Percentiles rank a stretch among this genome's conserved stretches.
These are phyloP conservation scores for Limnephilus rhombicus DNA, from an alignment of 2,888 invertebrate genomes.

Conservation along the genomic window DNA sequence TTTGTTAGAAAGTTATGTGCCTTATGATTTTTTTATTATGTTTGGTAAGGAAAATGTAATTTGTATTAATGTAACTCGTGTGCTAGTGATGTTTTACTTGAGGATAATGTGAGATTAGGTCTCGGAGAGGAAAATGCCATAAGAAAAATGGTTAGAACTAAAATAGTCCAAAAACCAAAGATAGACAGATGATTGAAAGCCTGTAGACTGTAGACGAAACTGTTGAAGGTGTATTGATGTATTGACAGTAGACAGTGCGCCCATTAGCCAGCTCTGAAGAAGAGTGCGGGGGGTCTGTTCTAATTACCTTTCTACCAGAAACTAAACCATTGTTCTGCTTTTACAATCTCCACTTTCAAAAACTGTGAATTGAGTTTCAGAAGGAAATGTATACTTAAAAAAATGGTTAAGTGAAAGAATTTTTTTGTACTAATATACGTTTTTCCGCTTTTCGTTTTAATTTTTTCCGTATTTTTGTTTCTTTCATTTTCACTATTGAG, in stretches of 20 bases:
- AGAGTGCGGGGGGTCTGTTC: slow-evolving; percentile 59
- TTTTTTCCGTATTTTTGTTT: too few relatives aligned
- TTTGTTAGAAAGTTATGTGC: too few relatives aligned
- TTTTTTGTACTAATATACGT: too few relatives aligned
- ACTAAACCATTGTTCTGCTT: slow-evolving; percentile 12
- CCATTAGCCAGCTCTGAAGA: slow-evolving; percentile 32
- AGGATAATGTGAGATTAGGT: background rate
- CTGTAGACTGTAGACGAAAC: slow-evolving; percentile 24
- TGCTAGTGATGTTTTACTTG: background rate
- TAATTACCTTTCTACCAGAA: slow-evolving; percentile 57
- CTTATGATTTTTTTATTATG: too few relatives aligned
- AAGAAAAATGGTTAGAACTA: background rate
- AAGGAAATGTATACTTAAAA: too few relatives aligned
- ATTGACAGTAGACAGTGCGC: slow-evolving; percentile 50
- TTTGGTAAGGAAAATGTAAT: background rate
- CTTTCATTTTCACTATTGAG: too few relatives aligned
- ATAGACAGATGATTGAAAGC: background rate
- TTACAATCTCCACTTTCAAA: background rate
- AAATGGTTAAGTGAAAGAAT: too few relatives aligned
- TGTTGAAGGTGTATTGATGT: slow-evolving; percentile 40
- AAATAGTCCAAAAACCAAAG: background rate
- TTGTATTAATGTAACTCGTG: background rate
- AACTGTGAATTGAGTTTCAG: too few relatives aligned
- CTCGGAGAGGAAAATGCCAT: background rate
- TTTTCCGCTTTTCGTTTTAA: too few relatives aligned